A percentile compares a stretch with the other conserved stretches of the same genome.
These are phyloP conservation scores for Tachina fera DNA, from an alignment of 2,888 invertebrate genomes.

Conservation along the genomic window DNA sequence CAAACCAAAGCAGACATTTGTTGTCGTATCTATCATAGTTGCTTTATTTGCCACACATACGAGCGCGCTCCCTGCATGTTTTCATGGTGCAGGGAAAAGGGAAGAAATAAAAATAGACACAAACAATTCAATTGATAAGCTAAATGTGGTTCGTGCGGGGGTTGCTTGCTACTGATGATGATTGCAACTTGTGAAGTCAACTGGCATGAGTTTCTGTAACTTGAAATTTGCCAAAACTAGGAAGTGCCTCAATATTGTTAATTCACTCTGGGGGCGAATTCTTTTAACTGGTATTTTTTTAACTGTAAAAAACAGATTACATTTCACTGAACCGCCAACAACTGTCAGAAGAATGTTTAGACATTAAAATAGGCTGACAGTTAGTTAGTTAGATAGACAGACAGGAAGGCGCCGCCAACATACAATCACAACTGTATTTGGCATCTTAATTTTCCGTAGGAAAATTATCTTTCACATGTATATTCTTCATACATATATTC, in stretches of 20 bases:
- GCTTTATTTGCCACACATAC: conserved; percentile 15
- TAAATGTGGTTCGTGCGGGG: conserved; percentile 16
- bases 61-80: not conserved
- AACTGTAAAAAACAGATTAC: conserved; percentile 44
- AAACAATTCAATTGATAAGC: conserved; percentile 49
- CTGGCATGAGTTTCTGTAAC: conserved; percentile 70
- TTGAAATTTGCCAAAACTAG: conserved; percentile 63
- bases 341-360: conserved; percentile 29
- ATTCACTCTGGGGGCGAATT: conserved; percentile 58
- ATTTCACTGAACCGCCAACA: conserved; percentile 53
- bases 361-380: conserved; percentile 37
- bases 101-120: conserved; percentile 48
- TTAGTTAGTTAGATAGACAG: conserved; percentile 46
- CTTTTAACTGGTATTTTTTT: conserved; percentile 45
- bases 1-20: conserved; percentile 6
- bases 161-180: conserved; percentile 46
- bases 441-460: conserved; percentile 56
- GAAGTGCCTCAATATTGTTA: conserved; percentile 64
- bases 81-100: conserved; percentile 4
- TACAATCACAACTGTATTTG: conserved; percentile 46
- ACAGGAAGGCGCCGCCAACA: conserved; percentile 34
- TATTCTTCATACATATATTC: not conserved
- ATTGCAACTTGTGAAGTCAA: conserved; percentile 65
- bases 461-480: not conserved
- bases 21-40: conserved; percentile 37